Evolutionary conservation across 1,140 invertebrate species (phyloP), one percentile per base, ranked within the genome.

Genomic region (Pygmarrhopalites habei): DNA sequence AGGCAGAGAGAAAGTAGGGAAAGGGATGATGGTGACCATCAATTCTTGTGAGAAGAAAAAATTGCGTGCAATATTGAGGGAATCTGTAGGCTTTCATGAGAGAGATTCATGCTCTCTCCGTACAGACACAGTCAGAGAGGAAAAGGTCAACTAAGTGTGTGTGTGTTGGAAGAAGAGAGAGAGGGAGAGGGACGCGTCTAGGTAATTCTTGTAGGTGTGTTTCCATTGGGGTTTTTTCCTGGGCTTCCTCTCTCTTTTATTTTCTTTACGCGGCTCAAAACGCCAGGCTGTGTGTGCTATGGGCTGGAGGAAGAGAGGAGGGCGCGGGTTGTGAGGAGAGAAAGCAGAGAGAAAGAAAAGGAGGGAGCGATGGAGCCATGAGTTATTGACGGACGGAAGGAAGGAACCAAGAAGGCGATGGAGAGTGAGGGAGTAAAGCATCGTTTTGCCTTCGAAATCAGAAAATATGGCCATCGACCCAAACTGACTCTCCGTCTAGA

Each of bases 21-120:
- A 60, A 60, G 55, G 30, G 58, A 58, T 68, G 66, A 65, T 62
- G 62, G 64, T 68, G 60, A 64, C 60, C 66, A 68, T 68, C 66
- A 64, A 64, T 68, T 68, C 44, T 46, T 60, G 41, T 46, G 26
- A 57, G 53, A 26, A 26, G 23, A n/a, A 49, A 67, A 62, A 67
- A 63, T 60, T 58, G 58, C 51, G 55, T 67, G 58, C 44, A 64
- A 63, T 63, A 63, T 55, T 47, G 43, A 25, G 29, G 49, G 56
- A 59, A 49, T 23, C 55, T 52, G 21, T 2, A 49, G 32, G 44
- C 46, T 52, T 53, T 41, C 26, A 61, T 28, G 46, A 58, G 44
- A 65, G n/a, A n/a, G n/a, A n/a, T n/a, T n/a, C n/a, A n/a, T n/a
- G n/a, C n/a, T n/a, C n/a, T n/a, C n/a, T n/a, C n/a, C n/a, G n/a